phyloP scores from a whole-genome alignment of 2,888 invertebrate species.

The Sminthurides aquaticus region DNA sequence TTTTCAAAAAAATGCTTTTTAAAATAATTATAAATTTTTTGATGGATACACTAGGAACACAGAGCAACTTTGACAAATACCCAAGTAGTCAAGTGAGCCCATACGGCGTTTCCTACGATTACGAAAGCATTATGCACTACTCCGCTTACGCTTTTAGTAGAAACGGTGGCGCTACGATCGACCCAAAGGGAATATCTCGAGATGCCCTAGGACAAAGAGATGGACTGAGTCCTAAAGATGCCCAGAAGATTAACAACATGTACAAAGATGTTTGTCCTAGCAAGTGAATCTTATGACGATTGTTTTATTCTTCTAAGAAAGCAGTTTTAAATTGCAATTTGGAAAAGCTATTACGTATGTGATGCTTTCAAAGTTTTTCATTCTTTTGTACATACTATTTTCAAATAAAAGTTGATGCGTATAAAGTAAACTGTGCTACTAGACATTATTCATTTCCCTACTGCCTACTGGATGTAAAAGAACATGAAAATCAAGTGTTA shows the following conservation, averaged over 20 bases:
- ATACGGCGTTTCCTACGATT: slow-evolving; percentile 14
- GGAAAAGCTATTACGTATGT: too few relatives aligned
- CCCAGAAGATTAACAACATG: slow-evolving; percentile 15
- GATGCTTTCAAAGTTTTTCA: too few relatives aligned
- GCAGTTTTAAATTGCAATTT: too few relatives aligned
- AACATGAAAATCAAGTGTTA: too few relatives aligned
- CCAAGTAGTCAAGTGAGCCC: slow-evolving; percentile 1
- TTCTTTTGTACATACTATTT: too few relatives aligned
- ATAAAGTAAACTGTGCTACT: too few relatives aligned
- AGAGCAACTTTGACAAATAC: slow-evolving; percentile 15
- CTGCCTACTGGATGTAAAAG: too few relatives aligned
- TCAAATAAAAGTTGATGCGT: too few relatives aligned
- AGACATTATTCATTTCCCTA: too few relatives aligned
- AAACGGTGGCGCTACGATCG: neutral
- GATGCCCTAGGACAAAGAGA: slow-evolving; percentile 4
- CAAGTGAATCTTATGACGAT: neutral
- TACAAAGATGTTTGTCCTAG: slow-evolving; percentile 2
- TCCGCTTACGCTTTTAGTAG: slow-evolving; percentile 10
- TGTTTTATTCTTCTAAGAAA: too few relatives aligned
- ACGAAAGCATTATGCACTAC: slow-evolving; percentile 14
- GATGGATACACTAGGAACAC: neutral
- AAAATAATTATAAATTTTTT: neutral
- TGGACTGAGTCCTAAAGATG: slow-evolving; percentile 1
- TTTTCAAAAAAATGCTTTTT: slow-evolving; percentile 2
- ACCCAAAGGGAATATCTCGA: neutral